Evolutionary conservation across 2,797 vertebrate genomes (phyloP), one percentile per base, ranked within the genome.

Genomic region (Sebastes hubbsi): DNA sequence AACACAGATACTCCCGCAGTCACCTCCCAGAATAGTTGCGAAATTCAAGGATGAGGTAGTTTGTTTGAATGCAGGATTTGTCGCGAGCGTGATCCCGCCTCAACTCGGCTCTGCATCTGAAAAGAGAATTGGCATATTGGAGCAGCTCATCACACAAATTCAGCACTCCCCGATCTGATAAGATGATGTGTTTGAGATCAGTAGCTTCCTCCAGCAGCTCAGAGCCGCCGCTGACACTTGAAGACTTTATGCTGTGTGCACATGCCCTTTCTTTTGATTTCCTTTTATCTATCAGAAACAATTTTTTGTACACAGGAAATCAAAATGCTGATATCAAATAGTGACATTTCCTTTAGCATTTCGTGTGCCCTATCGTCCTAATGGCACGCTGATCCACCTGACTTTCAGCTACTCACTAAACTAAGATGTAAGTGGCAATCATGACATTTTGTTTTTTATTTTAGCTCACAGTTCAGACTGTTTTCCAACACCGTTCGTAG

Each of bases 281-380:
- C 64, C 75, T 88, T 90, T 92, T 32, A 90, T 92, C 89, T 79
- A 69, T 82, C 78, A 65, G 42, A 66, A 62, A 83, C 14, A 8
- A 49, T 54, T 22, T 63, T 88, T 69, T 74, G 18, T 77, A 80
- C 38, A 79, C 62, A 75, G 25, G 38, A 87, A 87, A 87, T 93
- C 76, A 73, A 82, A 87, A 89, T 34, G 32, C 59, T 14, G 11
- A 69, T 75, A 78, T 88, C 75, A 88, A 79, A 89, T n/a, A 62
- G 52, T 85, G 87, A 84, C 87, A 88, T 90, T 91, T 85, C 59
- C 69, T 75, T 75, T 71, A 82, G 64, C 80, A 80, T 89, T 87
- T 84, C 60, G 70, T 34, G 49, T 18, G 38, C 32, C 36, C 46
- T 64, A 68, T 84, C 58, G 73, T 74, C 55, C 59, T 80, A 80